These are phyloP conservation scores for Cetoscarus ocellatus DNA, from an alignment of 2,797 vertebrate genomes.

Conservation along the genomic window DNA sequence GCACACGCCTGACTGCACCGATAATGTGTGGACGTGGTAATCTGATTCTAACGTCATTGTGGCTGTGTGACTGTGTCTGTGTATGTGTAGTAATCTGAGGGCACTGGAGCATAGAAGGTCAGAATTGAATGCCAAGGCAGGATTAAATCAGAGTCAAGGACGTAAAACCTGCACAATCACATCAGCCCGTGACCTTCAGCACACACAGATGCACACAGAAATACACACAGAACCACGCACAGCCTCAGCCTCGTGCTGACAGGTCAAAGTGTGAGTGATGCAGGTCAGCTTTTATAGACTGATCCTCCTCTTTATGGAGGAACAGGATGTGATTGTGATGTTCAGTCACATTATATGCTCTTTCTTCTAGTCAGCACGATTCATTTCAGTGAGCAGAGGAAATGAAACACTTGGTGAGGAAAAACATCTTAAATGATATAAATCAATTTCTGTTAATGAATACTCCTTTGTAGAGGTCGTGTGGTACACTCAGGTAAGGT, in stretches of 20 bases:
- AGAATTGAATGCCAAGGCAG: conserved; percentile 61
- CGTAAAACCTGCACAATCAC: conserved; percentile 44
- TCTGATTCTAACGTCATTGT: conserved; percentile 13
- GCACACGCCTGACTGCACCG: background rate
- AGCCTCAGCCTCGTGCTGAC: conserved; percentile 27
- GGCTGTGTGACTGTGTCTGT: conserved; percentile 10
- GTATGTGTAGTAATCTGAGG: conserved; percentile 51
- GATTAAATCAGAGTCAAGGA: conserved; percentile 46
- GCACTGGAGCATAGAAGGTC: conserved; percentile 53
- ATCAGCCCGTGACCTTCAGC: conserved; percentile 56
- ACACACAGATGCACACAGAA: too few relatives aligned
- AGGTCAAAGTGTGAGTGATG: conserved; percentile 53
- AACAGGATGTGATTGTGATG: conserved; percentile 18
- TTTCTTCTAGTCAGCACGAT: background rate
- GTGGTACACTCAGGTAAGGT: too few relatives aligned
- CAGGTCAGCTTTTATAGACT: conserved; percentile 35
- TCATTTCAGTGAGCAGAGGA: background rate
- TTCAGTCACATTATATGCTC: background rate
- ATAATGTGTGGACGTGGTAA: background rate
- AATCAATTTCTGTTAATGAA: too few relatives aligned
- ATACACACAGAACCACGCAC: too few relatives aligned
- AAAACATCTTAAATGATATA: too few relatives aligned
- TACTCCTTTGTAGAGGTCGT: too few relatives aligned
- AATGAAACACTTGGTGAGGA: background rate
- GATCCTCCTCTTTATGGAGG: conserved; percentile 29